Evolutionary conservation across 1,140 invertebrate genomes (phyloP).

Genomic region (Trachymyrmex septentrionalis): DNA sequence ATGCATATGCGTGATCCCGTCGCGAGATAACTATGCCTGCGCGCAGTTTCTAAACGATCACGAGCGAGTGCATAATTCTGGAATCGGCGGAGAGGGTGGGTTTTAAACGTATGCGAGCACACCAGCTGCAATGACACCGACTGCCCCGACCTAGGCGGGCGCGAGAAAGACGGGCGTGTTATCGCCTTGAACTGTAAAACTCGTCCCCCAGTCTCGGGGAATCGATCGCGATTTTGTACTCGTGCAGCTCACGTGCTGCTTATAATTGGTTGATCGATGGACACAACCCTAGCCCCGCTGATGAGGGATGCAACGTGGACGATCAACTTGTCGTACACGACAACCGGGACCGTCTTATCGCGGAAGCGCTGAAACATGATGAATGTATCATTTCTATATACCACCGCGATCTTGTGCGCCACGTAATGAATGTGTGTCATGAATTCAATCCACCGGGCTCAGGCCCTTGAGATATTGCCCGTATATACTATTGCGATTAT

Average conservation of each 20-base stretch:
- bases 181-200: constrained; percentile 71
- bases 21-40: not conserved
- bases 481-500: not conserved
- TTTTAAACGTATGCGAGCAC: constrained; percentile 52
- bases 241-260: constrained; percentile 15
- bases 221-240: constrained; percentile 65
- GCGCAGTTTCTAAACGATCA: not conserved
- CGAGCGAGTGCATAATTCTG: not conserved
- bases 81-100: not conserved
- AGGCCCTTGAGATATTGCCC: constrained; percentile 12
- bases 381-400: constrained; percentile 8
- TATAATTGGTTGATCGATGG: constrained; percentile 42
- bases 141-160: not conserved
- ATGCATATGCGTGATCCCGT: not conserved
- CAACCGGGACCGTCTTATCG: not conserved
- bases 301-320: not conserved
- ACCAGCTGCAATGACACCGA: constrained; percentile 46
- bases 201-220: not conserved
- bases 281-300: not conserved
- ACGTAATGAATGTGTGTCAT: constrained; percentile 30
- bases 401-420: not conserved
- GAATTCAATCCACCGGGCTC: constrained; percentile 24
- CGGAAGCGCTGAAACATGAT: constrained; percentile 44
- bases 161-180: constrained; percentile 8
- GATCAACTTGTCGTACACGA: constrained; percentile 11